Evolutionary conservation across 2,797 vertebrate genomes (phyloP).

Genomic region (Momotus momota): DNA sequence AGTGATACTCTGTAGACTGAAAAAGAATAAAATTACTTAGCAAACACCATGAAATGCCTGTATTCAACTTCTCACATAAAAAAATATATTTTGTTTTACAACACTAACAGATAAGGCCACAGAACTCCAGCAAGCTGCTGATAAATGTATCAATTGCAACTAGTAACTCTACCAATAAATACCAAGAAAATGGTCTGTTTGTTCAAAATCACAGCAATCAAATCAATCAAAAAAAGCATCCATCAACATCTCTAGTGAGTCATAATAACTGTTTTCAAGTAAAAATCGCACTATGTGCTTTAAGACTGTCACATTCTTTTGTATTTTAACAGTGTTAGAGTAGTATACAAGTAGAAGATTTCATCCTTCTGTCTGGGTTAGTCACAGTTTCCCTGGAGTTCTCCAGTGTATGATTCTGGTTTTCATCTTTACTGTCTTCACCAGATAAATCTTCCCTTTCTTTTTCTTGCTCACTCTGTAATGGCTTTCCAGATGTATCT

Average conservation of each 20-base stretch:
- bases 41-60: conserved; percentile 44
- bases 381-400: conserved; percentile 47
- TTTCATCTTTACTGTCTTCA: conserved; percentile 68
- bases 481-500: conserved; percentile 47
- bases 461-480: conserved; percentile 56
- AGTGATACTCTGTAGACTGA: conserved; percentile 44
- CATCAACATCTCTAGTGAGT: conserved; percentile 35
- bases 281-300: conserved; percentile 57
- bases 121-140: conserved; percentile 69
- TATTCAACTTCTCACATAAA: conserved; percentile 69
- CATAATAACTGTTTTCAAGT: conserved; percentile 71
- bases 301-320: conserved; percentile 39
- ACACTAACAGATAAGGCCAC: conserved; percentile 78
- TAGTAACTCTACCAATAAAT: conserved; percentile 77
- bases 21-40: conserved; percentile 49
- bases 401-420: conserved; percentile 53
- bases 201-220: conserved; percentile 63
- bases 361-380: conserved; percentile 74
- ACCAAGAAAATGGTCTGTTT: conserved; percentile 51
- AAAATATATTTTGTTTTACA: conserved; percentile 76
- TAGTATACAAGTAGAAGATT: conserved; percentile 84
- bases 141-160: conserved; percentile 18
- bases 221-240: conserved; percentile 38
- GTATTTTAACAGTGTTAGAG: conserved; percentile 75
- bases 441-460: conserved; percentile 47